Percentiles rank a stretch among this genome's conserved stretches.
Evolutionary conservation across 2,888 invertebrate species (phyloP).

Genomic region (Uloborus plumipes): DNA sequence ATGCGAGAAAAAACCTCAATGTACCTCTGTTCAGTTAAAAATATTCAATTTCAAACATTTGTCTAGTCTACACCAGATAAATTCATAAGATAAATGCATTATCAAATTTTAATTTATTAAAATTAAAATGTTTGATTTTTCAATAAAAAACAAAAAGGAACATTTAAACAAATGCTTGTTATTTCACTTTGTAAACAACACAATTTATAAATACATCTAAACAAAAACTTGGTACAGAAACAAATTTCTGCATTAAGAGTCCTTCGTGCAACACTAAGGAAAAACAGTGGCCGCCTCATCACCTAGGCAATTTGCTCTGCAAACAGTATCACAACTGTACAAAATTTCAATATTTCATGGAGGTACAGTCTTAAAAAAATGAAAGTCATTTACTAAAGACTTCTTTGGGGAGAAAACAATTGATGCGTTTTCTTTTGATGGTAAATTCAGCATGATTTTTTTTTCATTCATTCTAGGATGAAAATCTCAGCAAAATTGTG

Average conservation of each 20-base stretch:
- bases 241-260: slow-evolving; percentile 35
- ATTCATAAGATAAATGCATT: no score
- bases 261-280: slow-evolving; percentile 44
- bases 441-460: slow-evolving; percentile 15
- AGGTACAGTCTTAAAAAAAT: slow-evolving; percentile 49
- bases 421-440: slow-evolving; percentile 2
- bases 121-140: no score
- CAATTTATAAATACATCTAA: slow-evolving; percentile 65
- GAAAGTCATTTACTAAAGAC: slow-evolving; percentile 49
- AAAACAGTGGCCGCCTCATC: slow-evolving; percentile 31
- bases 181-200: slow-evolving; percentile 62
- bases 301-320: slow-evolving; percentile 47
- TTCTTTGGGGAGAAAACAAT: slow-evolving; percentile 43
- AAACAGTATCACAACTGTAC: slow-evolving; percentile 54
- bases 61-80: no score
- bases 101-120: no score
- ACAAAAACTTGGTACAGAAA: slow-evolving; percentile 64
- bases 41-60: no score
- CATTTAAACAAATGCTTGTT: slow-evolving; percentile 57
- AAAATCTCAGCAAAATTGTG: slow-evolving; percentile 31
- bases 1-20: no score
- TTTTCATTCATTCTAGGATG: slow-evolving; percentile 10
- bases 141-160: slow-evolving; percentile 7
- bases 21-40: no score
- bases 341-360: slow-evolving; percentile 53